Percentiles rank a stretch among this genome's conserved stretches.
Evolutionary conservation across 2,113 vertebrate species (phyloP).

Genomic region (Stercorarius parasiticus): DNA sequence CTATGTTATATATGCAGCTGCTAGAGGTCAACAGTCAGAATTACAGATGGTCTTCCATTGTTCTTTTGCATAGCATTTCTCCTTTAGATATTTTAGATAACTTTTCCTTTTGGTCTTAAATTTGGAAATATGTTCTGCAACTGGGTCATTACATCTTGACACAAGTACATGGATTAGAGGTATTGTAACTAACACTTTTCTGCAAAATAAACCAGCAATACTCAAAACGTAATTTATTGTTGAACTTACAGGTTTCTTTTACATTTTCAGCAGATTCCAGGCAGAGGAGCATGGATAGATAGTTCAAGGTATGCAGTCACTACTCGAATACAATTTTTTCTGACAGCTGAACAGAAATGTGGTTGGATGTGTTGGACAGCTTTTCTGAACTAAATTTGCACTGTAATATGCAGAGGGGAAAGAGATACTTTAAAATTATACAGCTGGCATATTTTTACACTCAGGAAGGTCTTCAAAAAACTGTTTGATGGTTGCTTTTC

Average conservation of each 20-base stretch:
- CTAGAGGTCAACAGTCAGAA: background rate
- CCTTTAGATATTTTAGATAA: background rate
- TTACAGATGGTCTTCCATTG: background rate
- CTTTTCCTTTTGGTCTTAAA: background rate
- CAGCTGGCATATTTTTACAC: background rate
- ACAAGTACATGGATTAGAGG: background rate
- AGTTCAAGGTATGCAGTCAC: background rate
- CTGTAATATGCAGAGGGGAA: background rate
- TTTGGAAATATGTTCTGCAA: background rate
- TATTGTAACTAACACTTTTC: background rate
- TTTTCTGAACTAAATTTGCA: constrained; percentile 10
- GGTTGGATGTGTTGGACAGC: background rate
- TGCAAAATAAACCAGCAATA: background rate
- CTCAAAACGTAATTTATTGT: background rate
- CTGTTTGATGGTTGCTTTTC: background rate
- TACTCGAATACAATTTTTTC: background rate
- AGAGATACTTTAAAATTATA: background rate
- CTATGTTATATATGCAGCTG: background rate
- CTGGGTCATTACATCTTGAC: background rate
- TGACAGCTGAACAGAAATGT: background rate
- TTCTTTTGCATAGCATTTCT: background rate
- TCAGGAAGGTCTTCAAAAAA: background rate
- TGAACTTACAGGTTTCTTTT: background rate
- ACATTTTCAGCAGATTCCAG: background rate
- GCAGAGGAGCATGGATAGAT: background rate